Percentiles rank a stretch among this genome's conserved stretches.
phyloP scores from a whole-genome alignment of 2,888 invertebrate species.

The Mechanitis messenoides region DNA sequence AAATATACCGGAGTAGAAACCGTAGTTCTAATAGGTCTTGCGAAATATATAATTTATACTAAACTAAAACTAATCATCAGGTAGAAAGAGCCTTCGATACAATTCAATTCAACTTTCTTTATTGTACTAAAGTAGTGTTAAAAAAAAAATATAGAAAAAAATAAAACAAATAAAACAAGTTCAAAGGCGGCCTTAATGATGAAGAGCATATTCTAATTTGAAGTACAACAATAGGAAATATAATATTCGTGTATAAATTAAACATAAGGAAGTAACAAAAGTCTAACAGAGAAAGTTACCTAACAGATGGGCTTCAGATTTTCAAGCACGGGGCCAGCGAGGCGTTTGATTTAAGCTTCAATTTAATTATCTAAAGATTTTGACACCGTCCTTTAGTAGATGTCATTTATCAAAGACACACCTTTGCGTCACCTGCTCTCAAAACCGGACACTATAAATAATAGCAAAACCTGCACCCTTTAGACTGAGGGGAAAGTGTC shows the following conservation, averaged over 20 bases:
- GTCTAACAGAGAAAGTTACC: background rate
- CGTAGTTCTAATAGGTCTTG: background rate
- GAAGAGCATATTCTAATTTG: no score
- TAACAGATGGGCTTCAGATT: background rate
- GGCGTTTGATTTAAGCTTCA: constrained; percentile 11
- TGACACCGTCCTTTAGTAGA: constrained; percentile 29
- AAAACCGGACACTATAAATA: constrained; percentile 70
- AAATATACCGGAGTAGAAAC: background rate
- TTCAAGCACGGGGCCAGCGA: constrained; percentile 4
- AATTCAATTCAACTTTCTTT: no score
- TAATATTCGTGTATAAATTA: background rate
- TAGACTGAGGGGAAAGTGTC: constrained; percentile 43
- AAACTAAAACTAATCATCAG: background rate
- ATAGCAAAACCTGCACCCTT: constrained; percentile 60
- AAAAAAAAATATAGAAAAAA: no score
- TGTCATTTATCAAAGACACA: constrained; percentile 38
- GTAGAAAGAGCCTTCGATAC: no score
- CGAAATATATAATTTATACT: background rate
- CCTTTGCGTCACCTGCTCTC: constrained; percentile 60
- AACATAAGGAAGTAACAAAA: background rate
- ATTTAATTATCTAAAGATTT: constrained; percentile 20
- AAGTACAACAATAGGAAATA: no score
- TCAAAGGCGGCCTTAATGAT: no score
- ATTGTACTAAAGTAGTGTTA: no score
- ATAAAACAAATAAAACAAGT: no score